Percentiles rank a stretch among this genome's conserved stretches.
Evolutionary conservation across 2,888 invertebrate species (phyloP).

Genomic region (Diaprepes abbreviatus): DNA sequence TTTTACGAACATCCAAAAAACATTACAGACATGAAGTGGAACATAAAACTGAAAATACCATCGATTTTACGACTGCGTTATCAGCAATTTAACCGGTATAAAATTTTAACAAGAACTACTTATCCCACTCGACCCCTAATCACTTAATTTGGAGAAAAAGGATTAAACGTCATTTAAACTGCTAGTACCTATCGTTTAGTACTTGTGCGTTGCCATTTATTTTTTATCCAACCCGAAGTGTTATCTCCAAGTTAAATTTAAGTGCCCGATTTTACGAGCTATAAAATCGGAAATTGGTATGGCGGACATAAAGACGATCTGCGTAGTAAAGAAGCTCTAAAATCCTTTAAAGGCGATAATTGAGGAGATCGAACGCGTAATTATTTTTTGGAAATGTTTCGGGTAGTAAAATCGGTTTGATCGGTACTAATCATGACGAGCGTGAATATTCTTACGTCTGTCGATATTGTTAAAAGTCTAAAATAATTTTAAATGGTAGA

Average conservation of each 20-base stretch:
- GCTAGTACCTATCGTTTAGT: conserved; percentile 47
- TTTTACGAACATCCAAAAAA: conserved; percentile 21
- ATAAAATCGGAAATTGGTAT: conserved; percentile 49
- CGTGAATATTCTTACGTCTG: not conserved
- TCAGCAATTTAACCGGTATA: conserved; percentile 41
- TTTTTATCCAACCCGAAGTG: conserved; percentile 44
- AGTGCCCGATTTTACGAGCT: conserved; percentile 45
- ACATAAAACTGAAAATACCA: conserved; percentile 40
- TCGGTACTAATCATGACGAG: not conserved
- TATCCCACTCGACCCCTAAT: conserved; percentile 33
- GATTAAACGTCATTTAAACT: conserved; percentile 37
- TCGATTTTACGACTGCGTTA: conserved; percentile 34
- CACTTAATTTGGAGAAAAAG: conserved; percentile 49
- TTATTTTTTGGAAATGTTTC: conserved; percentile 33
- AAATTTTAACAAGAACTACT: conserved; percentile 47
- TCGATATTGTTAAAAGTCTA: not conserved
- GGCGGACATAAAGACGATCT: conserved; percentile 42
- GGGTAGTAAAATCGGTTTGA: conserved; percentile 4
- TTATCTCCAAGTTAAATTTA: conserved; percentile 47
- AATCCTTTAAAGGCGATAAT: conserved; percentile 47
- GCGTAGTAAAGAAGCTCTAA: conserved; percentile 48
- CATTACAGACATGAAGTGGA: conserved; percentile 25
- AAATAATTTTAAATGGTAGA: not conserved
- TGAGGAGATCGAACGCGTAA: conserved; percentile 31
- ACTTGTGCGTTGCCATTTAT: conserved; percentile 42